Evolutionary conservation across 1,140 invertebrate species (phyloP), one percentile per base, ranked within the genome.

Genomic region (Cotesia vestalis): DNA sequence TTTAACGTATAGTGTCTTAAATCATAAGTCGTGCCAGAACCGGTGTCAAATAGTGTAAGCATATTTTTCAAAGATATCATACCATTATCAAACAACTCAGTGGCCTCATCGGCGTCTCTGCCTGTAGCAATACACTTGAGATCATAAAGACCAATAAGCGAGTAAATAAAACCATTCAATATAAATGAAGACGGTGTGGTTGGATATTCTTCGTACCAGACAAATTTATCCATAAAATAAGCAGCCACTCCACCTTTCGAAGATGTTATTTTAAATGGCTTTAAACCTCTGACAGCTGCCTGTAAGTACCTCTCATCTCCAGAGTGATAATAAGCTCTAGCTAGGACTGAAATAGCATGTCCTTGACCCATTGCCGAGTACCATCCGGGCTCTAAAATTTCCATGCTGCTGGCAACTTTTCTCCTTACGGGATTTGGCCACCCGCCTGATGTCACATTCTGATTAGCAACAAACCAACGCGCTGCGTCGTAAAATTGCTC

Each of bases 151-250:
- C 98, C 98, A 69, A 99, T 90, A 1, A 99, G 89, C 0, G 98
- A 96, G 87, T 98, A 99, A 77, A 99, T 98, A 86, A 99, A 99
- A 36, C 98, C 98, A 87, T 99, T 99, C 1, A 99, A 90, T 6
- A 99, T 97, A 87, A 98, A 99, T 3, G 95, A 95, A 4, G 95
- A 90, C 0, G 98, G 98, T 46, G 91, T 92, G 0, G 98, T 99
- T 4, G 98, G 98, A 86, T 99, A 99, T 82, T 99, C 98, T 86
- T 99, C 98, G 82, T 98, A 99, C 92, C 92, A 93, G 53, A 91
- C 88, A 79, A 94, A 95, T 81, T 93, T 91, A 76, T 93, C 92
- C 81, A 96, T 88, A 86, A 95, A 97, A 60, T 91, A 88, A 0
- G 97, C 94, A 66, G 93, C 87, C 1, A 99, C 95, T 0, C 98